Percentiles rank a stretch among this genome's conserved stretches.
Evolutionary conservation across 2,888 invertebrate species (phyloP).

Genomic region (Vannuccia rotundouncinata): DNA sequence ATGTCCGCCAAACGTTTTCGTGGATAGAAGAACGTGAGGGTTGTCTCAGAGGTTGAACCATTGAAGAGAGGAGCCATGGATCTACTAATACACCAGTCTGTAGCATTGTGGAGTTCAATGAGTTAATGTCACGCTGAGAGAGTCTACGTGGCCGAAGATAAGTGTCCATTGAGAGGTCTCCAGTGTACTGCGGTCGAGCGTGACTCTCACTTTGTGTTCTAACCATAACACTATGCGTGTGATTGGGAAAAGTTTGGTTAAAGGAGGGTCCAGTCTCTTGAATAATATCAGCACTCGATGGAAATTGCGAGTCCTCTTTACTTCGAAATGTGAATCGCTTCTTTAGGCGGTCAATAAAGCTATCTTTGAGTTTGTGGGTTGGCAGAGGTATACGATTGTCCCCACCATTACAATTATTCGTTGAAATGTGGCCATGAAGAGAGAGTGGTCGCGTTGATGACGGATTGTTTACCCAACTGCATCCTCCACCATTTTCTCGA

Average conservation of each 20-base stretch:
- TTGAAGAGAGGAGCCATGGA: conserved; percentile 9
- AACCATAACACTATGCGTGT: not conserved
- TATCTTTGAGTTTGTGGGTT: not conserved
- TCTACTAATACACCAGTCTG: conserved; percentile 2
- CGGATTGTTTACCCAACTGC: no score
- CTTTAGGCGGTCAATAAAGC: not conserved
- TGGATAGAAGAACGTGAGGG: not conserved
- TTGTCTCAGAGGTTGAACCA: not conserved
- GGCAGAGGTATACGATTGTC: not conserved
- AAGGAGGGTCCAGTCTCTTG: not conserved
- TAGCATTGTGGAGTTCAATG: not conserved
- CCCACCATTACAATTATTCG: not conserved
- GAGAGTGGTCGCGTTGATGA: not conserved
- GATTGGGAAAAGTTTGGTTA: not conserved
- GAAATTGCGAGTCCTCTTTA: not conserved
- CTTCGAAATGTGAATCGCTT: not conserved
- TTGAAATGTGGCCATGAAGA: not conserved
- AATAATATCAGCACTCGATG: not conserved
- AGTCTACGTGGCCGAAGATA: conserved; percentile 1
- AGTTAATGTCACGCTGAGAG: not conserved
- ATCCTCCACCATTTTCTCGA: no score
- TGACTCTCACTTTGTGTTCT: not conserved
- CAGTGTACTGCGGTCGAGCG: no score
- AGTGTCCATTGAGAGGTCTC: not conserved
- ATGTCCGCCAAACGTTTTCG: not conserved